Percentiles rank a stretch among this genome's conserved stretches.
Evolutionary conservation across 2,888 invertebrate genomes (phyloP).

Genomic region (Fragum sueziense): DNA sequence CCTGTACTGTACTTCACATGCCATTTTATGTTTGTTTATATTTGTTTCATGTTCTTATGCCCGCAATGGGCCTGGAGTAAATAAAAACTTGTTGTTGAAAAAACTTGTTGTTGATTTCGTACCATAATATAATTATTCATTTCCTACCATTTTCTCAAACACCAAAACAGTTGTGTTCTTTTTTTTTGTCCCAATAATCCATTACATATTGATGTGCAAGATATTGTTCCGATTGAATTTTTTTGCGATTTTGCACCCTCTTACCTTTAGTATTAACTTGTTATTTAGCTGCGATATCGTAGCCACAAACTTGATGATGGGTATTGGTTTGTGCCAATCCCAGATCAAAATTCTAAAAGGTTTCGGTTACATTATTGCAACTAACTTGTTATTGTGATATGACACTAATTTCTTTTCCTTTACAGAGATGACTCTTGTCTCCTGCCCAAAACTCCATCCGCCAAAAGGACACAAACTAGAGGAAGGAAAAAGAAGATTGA

Average conservation of each 20-base stretch:
- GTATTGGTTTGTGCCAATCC: background rate
- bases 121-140: too few species aligned
- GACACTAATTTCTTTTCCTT: background rate
- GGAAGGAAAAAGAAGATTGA: slow-evolving; percentile 25
- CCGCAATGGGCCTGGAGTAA: too few species aligned
- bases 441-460: slow-evolving; percentile 69
- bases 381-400: background rate
- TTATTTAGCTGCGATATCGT: background rate
- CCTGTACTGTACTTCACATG: too few species aligned
- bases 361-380: too few species aligned
- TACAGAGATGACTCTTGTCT: slow-evolving; percentile 61
- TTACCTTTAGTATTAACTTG: background rate
- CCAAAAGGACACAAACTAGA: slow-evolving; percentile 53
- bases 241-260: background rate
- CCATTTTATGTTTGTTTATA: too few species aligned
- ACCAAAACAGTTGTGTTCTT: too few species aligned
- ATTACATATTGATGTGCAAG: too few species aligned
- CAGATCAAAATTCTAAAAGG: background rate
- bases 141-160: too few species aligned
- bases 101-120: too few species aligned
- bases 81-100: too few species aligned
- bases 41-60: too few species aligned
- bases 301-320: background rate
- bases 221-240: background rate
- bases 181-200: too few species aligned